phyloP scores from a whole-genome alignment of 2,888 invertebrate species.

The Chalcis sispes region DNA sequence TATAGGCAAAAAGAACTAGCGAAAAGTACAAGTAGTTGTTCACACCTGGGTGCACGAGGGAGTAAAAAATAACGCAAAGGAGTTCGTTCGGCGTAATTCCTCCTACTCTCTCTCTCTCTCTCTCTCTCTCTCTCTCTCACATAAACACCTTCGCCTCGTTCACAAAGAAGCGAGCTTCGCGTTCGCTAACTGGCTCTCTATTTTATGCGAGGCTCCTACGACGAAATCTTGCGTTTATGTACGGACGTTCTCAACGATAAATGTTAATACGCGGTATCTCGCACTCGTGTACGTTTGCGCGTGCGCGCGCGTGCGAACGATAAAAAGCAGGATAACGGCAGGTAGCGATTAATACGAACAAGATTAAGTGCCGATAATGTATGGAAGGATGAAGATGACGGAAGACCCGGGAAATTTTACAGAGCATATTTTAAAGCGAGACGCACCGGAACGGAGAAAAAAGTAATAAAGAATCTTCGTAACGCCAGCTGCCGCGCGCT shows the following conservation, averaged over 20 bases:
- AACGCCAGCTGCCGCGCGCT: conserved; percentile 16
- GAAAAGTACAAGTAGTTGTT: neutral
- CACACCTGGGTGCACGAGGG: neutral
- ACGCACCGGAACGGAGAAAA: conserved; percentile 9
- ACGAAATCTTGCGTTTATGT: conserved; percentile 10
- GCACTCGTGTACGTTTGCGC: too few relatives aligned
- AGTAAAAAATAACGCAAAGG: neutral
- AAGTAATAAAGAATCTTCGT: conserved; percentile 51
- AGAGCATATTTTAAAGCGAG: conserved; percentile 49
- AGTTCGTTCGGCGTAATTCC: conserved; percentile 39
- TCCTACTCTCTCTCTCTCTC: too few relatives aligned
- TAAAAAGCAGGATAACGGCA: neutral
- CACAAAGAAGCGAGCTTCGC: conserved; percentile 4
- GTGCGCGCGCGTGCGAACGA: too few relatives aligned
- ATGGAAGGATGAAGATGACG: conserved; percentile 44
- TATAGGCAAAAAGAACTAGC: conserved; percentile 1
- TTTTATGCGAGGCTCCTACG: conserved; percentile 5
- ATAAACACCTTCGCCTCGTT: conserved; percentile 28
- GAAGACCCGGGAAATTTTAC: conserved; percentile 50
- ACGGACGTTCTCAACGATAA: conserved; percentile 4
- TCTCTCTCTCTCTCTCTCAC: too few relatives aligned
- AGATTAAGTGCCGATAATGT: neutral
- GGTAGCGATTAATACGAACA: conserved; percentile 21
- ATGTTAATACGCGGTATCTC: conserved; percentile 20
- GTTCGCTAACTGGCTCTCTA: neutral